Conservation (phyloP, 2,797 vertebrate species). For the Cottoperca gobio region DNA sequence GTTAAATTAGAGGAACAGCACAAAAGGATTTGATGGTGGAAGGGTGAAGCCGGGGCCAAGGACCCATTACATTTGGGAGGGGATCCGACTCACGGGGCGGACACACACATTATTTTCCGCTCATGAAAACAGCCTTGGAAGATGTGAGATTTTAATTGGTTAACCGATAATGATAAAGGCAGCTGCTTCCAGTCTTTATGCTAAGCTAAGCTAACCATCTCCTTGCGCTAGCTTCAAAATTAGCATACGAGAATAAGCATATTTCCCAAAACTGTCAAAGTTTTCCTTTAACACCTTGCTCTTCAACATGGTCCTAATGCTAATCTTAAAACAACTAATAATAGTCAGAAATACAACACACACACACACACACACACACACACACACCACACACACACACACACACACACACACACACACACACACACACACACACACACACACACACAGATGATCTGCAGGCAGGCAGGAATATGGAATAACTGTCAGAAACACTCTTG, state of each 20-base stretch:
- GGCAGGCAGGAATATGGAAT: conserved; percentile 27
- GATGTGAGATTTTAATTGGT: too few species aligned
- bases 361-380: conserved; percentile 3
- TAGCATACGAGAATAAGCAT: neutral
- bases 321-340: too few species aligned
- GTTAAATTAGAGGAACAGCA: too few species aligned
- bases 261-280: neutral
- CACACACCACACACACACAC: conserved; percentile 6
- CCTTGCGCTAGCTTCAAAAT: neutral
- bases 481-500: conserved; percentile 61
- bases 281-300: neutral
- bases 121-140: too few species aligned
- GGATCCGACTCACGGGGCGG: too few species aligned
- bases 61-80: too few species aligned
- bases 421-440: conserved; percentile 9
- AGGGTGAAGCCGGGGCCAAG: too few species aligned
- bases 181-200: neutral
- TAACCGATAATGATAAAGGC: neutral
- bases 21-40: too few species aligned
- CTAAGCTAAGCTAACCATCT: neutral
- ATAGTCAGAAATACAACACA: too few species aligned
- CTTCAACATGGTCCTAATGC: too few species aligned
- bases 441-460: conserved; percentile 41
- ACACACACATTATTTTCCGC: too few species aligned
- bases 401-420: neutral